Conservation (phyloP, 2,888 invertebrate species). For the Oscheius sp. region DNA sequence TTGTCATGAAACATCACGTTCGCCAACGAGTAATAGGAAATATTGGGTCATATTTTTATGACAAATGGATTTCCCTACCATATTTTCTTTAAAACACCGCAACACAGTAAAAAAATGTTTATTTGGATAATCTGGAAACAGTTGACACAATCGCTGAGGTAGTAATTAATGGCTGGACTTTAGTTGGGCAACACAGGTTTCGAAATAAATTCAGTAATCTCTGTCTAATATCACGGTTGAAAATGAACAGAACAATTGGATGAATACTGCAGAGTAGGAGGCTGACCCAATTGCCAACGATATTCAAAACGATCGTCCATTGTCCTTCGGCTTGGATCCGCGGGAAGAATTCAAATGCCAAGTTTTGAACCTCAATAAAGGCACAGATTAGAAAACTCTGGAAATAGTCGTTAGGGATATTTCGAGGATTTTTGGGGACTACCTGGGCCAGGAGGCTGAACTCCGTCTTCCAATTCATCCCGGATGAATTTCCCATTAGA, state of each 20-base stretch:
- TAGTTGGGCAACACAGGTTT: background rate
- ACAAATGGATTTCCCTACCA: too few relatives aligned
- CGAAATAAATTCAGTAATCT: background rate
- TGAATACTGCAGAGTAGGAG: conserved; percentile 11
- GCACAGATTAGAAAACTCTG: conserved; percentile 21
- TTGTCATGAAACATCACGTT: too few relatives aligned
- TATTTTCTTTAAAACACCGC: too few relatives aligned
- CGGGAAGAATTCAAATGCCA: background rate
- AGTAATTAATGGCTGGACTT: too few relatives aligned
- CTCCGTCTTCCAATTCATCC: conserved; percentile 20
- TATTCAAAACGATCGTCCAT: background rate
- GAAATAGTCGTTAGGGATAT: background rate
- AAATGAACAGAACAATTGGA: conserved; percentile 10
- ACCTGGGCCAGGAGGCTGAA: conserved; percentile 17
- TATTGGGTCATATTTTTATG: too few relatives aligned
- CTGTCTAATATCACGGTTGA: conserved; percentile 7
- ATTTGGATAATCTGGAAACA: too few relatives aligned
- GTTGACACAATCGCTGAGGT: too few relatives aligned
- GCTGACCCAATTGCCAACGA: conserved; percentile 17
- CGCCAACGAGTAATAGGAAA: too few relatives aligned
- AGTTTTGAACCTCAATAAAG: conserved; percentile 8
- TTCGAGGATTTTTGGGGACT: background rate
- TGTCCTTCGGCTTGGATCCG: background rate
- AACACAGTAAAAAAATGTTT: too few relatives aligned
- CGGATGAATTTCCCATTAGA: background rate